Percentiles rank a stretch among this genome's conserved stretches.
These are phyloP conservation scores for Colaptes auratus DNA, from an alignment of 2,113 vertebrate species.

Conservation along the genomic window DNA sequence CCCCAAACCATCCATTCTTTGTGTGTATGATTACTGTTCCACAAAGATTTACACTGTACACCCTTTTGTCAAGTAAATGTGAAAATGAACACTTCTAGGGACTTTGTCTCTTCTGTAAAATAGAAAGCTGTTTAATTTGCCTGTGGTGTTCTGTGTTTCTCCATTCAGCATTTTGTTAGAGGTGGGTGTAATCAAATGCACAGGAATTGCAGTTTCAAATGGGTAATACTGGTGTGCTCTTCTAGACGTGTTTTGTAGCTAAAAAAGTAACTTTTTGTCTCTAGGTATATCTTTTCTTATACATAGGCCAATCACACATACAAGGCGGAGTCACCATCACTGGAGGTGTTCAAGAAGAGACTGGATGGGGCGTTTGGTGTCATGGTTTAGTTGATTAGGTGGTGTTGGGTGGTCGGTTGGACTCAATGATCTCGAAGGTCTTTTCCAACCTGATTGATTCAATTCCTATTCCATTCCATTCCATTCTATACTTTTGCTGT, in stretches of 20 bases:
- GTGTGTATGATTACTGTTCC: background rate
- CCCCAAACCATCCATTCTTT: background rate
- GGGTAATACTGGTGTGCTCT: background rate
- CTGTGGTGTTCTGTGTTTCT: background rate
- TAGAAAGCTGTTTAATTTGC: background rate
- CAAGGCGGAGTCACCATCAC: no score
- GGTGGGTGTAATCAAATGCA: background rate
- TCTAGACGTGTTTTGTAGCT: background rate
- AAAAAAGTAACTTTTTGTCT: background rate
- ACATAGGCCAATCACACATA: accelerated
- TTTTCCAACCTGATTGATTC: no score
- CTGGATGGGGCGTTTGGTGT: no score
- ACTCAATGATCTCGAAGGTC: no score
- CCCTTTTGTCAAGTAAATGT: background rate
- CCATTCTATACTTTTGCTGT: background rate
- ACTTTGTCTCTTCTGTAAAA: background rate
- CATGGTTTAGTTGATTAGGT: no score
- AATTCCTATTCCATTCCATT: no score
- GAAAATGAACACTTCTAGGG: background rate
- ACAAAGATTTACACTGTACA: background rate
- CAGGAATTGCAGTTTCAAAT: background rate
- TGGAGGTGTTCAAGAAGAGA: no score
- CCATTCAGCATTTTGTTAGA: background rate
- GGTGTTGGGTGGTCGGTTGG: no score
- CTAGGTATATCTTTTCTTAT: background rate